These are phyloP conservation scores for Teleopsis dalmanni DNA, from an alignment of 1,140 invertebrate species.

Conservation along the genomic window DNA sequence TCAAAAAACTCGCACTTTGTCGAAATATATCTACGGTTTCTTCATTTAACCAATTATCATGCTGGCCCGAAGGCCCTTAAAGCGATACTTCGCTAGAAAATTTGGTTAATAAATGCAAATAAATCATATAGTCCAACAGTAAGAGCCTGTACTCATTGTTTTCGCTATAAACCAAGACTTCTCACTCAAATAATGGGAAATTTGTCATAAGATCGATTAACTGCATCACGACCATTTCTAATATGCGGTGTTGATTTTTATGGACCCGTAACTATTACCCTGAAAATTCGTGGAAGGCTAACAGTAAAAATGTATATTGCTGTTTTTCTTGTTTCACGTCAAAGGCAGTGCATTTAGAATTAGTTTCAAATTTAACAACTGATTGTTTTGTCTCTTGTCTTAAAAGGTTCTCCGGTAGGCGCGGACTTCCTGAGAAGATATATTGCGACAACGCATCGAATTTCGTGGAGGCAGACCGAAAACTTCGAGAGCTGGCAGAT, in stretches of 20 bases:
- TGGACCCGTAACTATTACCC: background rate
- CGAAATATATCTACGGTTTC: no score
- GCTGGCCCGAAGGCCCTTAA: background rate
- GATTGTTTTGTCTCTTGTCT: slow-evolving; percentile 36
- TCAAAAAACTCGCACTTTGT: no score
- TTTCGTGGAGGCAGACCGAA: no score
- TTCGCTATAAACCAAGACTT: background rate
- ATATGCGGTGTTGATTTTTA: background rate
- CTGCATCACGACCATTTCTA: background rate
- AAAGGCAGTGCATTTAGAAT: slow-evolving; percentile 46
- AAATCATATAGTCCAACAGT: background rate
- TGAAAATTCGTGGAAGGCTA: background rate
- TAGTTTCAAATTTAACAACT: slow-evolving; percentile 30
- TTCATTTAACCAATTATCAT: background rate
- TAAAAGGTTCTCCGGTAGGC: slow-evolving; percentile 24
- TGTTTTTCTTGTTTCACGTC: slow-evolving; percentile 21
- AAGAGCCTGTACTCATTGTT: background rate
- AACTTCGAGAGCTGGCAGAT: no score
- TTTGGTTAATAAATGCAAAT: background rate
- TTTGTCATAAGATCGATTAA: background rate
- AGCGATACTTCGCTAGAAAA: background rate
- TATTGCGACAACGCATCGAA: slow-evolving; percentile 34
- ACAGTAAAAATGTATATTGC: background rate
- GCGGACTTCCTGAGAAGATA: slow-evolving; percentile 19
- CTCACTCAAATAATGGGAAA: background rate